These are phyloP conservation scores for Carpatolechia fugitivella DNA, from an alignment of 2,888 invertebrate species.

Conservation along the genomic window DNA sequence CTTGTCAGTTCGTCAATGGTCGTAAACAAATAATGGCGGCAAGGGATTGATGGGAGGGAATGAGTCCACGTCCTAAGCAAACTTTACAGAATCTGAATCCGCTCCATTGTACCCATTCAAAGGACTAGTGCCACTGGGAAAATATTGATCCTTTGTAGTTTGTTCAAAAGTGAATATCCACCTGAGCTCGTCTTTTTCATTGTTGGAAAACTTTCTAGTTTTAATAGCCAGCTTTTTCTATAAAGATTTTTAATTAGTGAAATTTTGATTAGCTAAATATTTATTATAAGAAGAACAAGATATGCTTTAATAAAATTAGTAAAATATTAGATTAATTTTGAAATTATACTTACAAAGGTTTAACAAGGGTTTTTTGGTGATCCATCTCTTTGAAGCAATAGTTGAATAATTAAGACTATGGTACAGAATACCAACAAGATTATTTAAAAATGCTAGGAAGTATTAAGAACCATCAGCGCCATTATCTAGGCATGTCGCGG, in stretches of 20 bases:
- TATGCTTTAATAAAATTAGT: no score
- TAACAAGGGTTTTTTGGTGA: no score
- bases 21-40: slow-evolving; percentile 64
- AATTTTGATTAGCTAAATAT: no score
- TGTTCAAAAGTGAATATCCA: slow-evolving; percentile 36
- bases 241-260: background rate
- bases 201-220: background rate
- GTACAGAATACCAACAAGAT: background rate
- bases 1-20: background rate
- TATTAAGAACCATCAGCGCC: slow-evolving; percentile 30
- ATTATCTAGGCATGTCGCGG: slow-evolving; percentile 39
- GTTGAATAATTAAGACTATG: no score
- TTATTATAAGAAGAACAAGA: no score
- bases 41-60: slow-evolving; percentile 65
- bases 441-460: background rate
- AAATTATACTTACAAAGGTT: no score
- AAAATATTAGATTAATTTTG: no score
- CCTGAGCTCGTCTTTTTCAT: slow-evolving; percentile 22
- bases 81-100: slow-evolving; percentile 58
- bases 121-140: slow-evolving; percentile 38
- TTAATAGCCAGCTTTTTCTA: background rate
- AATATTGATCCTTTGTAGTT: slow-evolving; percentile 52
- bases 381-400: no score
- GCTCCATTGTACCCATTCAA: slow-evolving; percentile 52
- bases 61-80: slow-evolving; percentile 68